Evolutionary conservation across 2,888 invertebrate species (phyloP).

Genomic region (Coleophora flavipennella): DNA sequence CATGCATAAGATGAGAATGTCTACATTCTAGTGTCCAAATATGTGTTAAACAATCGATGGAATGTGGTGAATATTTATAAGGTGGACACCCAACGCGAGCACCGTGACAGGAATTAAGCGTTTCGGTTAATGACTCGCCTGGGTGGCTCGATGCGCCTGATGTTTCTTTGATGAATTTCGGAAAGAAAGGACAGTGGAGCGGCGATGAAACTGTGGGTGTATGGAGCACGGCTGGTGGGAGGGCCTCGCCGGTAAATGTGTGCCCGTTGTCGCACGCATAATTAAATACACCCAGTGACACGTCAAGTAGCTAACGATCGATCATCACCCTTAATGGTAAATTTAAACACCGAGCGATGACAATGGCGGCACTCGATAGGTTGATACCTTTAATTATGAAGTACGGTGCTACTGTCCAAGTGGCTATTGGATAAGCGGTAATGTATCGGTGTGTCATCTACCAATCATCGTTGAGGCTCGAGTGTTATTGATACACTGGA

Average conservation of each 20-base stretch:
- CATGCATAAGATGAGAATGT: constrained; percentile 47
- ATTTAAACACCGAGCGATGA: constrained; percentile 56
- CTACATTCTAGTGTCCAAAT: constrained; percentile 59
- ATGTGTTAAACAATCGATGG: constrained; percentile 66
- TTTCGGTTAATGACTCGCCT: constrained; percentile 54
- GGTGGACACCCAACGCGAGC: constrained; percentile 65
- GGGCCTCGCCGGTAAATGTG: constrained; percentile 67
- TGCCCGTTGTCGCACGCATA: constrained; percentile 56
- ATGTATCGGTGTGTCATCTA: constrained; percentile 19
- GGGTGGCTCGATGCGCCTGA: constrained; percentile 59
- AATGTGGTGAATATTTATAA: constrained; percentile 70
- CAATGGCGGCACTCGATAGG: constrained; percentile 47
- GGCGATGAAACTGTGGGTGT: constrained; percentile 66
- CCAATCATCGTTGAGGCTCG: constrained; percentile 8
- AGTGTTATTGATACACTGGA: no score
- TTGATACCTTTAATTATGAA: constrained; percentile 39
- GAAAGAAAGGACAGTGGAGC: constrained; percentile 41
- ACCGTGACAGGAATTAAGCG: constrained; percentile 68
- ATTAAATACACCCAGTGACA: constrained; percentile 58
- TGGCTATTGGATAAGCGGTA: constrained; percentile 45
- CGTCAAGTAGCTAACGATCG: constrained; percentile 57
- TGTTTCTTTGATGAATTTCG: constrained; percentile 53
- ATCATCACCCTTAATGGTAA: constrained; percentile 65
- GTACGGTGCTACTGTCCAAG: constrained; percentile 43
- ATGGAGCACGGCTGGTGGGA: constrained; percentile 34